Evolutionary conservation across 2,113 vertebrate species (phyloP).

Genomic region (Martes martes): DNA sequence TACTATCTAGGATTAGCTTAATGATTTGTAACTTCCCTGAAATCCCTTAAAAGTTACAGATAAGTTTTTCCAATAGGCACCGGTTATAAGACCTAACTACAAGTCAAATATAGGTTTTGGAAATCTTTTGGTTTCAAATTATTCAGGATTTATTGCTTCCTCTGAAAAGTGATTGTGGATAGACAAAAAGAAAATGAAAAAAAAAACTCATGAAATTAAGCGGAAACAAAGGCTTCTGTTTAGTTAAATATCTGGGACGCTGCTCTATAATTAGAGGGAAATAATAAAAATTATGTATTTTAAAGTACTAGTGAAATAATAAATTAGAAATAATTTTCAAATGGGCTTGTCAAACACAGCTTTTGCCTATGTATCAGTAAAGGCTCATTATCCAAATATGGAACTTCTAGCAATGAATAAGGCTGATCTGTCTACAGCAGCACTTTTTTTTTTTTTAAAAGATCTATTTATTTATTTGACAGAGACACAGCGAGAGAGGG

Average conservation of each 20-base stretch:
- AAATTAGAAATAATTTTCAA: slow-evolving; percentile 39
- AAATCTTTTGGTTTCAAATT: neutral
- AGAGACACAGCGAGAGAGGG: too few species aligned
- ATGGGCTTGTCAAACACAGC: neutral
- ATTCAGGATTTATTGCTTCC: slow-evolving; percentile 1
- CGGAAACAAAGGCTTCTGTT: neutral
- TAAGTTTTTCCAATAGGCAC: neutral
- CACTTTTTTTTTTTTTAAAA: neutral
- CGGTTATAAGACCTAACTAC: neutral
- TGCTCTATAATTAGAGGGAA: neutral
- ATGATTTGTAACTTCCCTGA: neutral
- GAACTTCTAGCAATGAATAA: neutral
- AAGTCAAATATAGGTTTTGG: neutral
- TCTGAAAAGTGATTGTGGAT: slow-evolving; percentile 22
- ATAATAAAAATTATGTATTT: neutral
- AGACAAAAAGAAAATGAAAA: neutral
- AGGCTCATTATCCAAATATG: neutral
- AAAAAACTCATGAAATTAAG: neutral
- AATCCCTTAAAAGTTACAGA: neutral
- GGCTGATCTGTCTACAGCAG: neutral
- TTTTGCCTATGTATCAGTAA: neutral
- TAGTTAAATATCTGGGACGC: slow-evolving; percentile 10
- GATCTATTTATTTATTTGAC: too few species aligned
- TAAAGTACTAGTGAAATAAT: slow-evolving; percentile 1
- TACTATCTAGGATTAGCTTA: neutral